Evolutionary conservation across 1,140 invertebrate species (phyloP), one percentile per base, ranked within the genome.

Genomic region (Drosophila sp.): DNA sequence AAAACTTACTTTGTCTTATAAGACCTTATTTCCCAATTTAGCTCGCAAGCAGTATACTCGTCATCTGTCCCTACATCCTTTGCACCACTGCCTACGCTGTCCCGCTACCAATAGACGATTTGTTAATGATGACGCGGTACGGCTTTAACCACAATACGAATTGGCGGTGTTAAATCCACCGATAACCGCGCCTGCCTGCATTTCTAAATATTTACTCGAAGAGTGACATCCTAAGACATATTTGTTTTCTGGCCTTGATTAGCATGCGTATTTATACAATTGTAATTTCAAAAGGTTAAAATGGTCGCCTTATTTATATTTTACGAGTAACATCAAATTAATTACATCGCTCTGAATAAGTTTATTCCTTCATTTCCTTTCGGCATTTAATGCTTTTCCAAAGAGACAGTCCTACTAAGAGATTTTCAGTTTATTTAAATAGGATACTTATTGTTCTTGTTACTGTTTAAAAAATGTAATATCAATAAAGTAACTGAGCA

Each of bases 51-150:
- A 4, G 11, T 32, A 2, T 32, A 50, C 8, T 11, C 57, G 2
- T 14, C 69, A 2, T 2, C 14, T 6, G 13, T 66, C 2, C 6
- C 72, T 6, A 70, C 65, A 18, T 63, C 65, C n/a, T 89, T 72
- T 59, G 83, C 61, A 7, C 83, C 83, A 13, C 32, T 89, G 40
- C 83, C 83, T 25, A 66, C 53, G 13, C 53, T 89, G 43, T 71
- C 77, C 7, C 84, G 84, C 11, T 89, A 82, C 45, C 82, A 78
- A 61, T 87, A 87, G 45, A 51, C n/a, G 13, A 46, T 18, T 21
- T 29, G 0, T 3, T 16, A 4, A 61, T 25, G 14, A 16, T 54
- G 50, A 54, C 59, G 67, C 63, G 29, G 61, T 46, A 58, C 48
- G 64, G 63, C 21, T 36, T 59, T 27, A 34, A 64, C 40, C 41